Evolutionary conservation across 1,140 invertebrate genomes (phyloP), one percentile per base, ranked within the genome.

Genomic region (Lordiphosa collinella): DNA sequence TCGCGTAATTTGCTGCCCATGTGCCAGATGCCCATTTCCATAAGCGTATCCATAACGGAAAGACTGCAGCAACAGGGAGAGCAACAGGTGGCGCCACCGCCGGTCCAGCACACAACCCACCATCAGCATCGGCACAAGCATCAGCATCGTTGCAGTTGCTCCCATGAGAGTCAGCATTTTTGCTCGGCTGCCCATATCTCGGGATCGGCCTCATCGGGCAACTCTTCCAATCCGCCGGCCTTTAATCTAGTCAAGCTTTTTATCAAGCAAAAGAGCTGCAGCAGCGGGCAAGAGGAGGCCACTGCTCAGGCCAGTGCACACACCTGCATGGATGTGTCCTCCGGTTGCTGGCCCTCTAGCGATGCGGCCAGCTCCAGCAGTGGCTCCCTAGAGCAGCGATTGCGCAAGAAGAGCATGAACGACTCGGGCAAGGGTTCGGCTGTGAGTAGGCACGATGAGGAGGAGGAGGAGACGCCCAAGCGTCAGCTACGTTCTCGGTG

Each of bases 211-310:
- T 88, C 86, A n/a, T 88, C 86, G 25, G 82, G 78, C 37, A 86
- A 84, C 43, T 80, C 73, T 40, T 80, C 73, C 40, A 89, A 89
- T 80, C 86, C 82, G 65, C 88, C 88, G 44, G 88, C 88, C 10
- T 93, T 96, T 79, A 96, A 94, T 89, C 91, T 97, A 66, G 94
- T 97, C n/a, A 95, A 95, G 88, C 89, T 96, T 34, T 97, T 96
- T 82, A 96, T 97, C 91, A 96, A 96, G 89, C 95, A 96, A 82
- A 96, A 95, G 87, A 96, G 94, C 84, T 84, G 47, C 54, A 93
- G 74, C 55, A 92, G 65, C 38, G 60, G 92, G 93, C 9, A 93
- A 29, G 90, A 91, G 50, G 76, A 85, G 48, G 16, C 66, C 14
- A 40, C 35, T 0, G 63, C 53, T 10, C 61, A 78, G 34, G 74